Percentiles rank a stretch among this genome's conserved stretches.
These are phyloP conservation scores for Crotophaga sulcirostris DNA, from an alignment of 2,113 vertebrate genomes.

Conservation along the genomic window DNA sequence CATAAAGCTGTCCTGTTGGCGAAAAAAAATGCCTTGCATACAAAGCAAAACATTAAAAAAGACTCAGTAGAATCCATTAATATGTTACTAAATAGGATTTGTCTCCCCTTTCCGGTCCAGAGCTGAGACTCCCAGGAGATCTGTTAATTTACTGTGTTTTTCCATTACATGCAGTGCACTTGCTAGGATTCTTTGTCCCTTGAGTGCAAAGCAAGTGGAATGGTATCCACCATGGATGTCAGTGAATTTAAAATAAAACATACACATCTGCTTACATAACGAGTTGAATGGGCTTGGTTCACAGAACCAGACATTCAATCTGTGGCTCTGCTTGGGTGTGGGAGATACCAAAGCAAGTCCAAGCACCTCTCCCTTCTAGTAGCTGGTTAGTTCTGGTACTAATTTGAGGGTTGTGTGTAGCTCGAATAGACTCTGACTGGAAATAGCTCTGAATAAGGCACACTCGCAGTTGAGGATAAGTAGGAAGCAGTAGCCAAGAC, in stretches of 20 bases:
- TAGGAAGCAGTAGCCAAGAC: constrained; percentile 19
- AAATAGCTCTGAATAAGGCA: constrained; percentile 9
- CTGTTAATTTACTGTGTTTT: background rate
- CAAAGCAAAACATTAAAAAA: background rate
- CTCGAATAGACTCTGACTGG: background rate
- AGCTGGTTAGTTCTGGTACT: background rate
- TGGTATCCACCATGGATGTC: background rate
- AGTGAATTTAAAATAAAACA: background rate
- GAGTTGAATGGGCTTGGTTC: background rate
- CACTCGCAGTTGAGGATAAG: background rate
- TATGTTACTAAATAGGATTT: background rate
- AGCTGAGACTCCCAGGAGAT: background rate
- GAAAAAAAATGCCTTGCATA: background rate
- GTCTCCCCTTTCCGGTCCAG: background rate
- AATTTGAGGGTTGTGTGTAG: background rate
- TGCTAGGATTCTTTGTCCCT: background rate
- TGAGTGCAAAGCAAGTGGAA: background rate
- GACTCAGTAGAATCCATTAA: background rate
- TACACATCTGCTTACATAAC: constrained; percentile 2
- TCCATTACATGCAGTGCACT: background rate
- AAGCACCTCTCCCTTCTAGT: background rate
- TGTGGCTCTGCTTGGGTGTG: background rate
- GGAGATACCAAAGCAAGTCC: background rate
- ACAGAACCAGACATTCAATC: background rate
- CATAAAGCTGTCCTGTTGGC: background rate